Base-by-base conservation (phyloP, 2,113 vertebrate species). In the Eurystomus gularis region DNA sequence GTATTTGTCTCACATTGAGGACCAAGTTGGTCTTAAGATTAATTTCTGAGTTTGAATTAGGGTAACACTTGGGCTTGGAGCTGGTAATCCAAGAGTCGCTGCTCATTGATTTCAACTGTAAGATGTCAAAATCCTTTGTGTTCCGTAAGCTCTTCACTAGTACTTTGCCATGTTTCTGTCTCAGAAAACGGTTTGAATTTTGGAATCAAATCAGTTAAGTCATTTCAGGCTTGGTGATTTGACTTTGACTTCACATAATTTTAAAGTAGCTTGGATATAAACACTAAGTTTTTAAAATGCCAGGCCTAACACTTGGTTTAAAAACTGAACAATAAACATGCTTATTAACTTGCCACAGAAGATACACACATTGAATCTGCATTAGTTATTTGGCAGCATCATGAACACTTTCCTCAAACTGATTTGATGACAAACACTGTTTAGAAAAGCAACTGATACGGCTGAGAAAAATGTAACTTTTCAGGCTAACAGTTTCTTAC, bases 391-490 rank as follows among this genome's bases (percentile, higher is more conserved):
- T 94, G 94, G 88, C 90, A 94, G 49, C 57, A 72, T 57, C 60
- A 24, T 9, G 69, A 90, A n/a, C 57, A 76, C 73, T 84, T 76
- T 87, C 82, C 49, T 96, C 83, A 85, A 61, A 35, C n/a, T 85
- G 81, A 76, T 75, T 91, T 94, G 73, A 76, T 91, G 93, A 87
- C 83, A 89, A 91, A 96, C 51, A 49, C 52, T 76, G 73, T 82
- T 88, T 80, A 72, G 77, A 92, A 91, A 25, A 89, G 77, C 72
- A 92, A 92, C 39, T 0, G 2, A 76, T 81, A 57, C 69, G 90
- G 86, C 72, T 93, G 90, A 94, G 91, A 89, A 84, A 94, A 93
- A 78, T 2, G 5, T 71, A 29, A 76, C 44, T 91, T 83, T 72
- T n/a, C 79, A 42, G 17, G 21, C 52, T 80, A 83, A 44, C 31